phyloP scores from a whole-genome alignment of 2,888 invertebrate species.

The Sarcophaga carnaria region DNA sequence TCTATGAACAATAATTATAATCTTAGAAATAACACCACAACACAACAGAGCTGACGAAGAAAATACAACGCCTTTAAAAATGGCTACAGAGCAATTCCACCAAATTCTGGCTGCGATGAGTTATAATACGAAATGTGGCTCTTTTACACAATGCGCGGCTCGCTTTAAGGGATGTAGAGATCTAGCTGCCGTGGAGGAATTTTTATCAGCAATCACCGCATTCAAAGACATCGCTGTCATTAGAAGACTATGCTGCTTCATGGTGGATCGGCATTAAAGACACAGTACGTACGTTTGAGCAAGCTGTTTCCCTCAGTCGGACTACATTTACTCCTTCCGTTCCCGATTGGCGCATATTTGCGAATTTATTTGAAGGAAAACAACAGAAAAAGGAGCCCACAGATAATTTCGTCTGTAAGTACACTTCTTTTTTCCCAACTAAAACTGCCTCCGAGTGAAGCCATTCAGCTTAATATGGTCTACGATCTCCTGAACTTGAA shows the following conservation, averaged over 20 bases:
- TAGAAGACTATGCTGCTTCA: constrained; percentile 63
- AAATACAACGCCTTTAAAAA: constrained; percentile 17
- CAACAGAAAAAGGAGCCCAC: constrained; percentile 44
- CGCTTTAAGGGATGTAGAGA: constrained; percentile 53
- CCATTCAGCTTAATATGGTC: constrained; percentile 46
- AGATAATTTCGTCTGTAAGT: constrained; percentile 48
- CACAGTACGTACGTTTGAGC: constrained; percentile 23
- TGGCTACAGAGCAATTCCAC: constrained; percentile 37
- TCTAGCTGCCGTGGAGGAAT: constrained; percentile 53
- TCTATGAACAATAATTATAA: not conserved
- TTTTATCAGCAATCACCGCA: constrained; percentile 53
- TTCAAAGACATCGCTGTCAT: constrained; percentile 63
- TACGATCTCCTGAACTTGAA: constrained; percentile 33
- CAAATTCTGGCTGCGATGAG: constrained; percentile 40
- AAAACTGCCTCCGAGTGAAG: constrained; percentile 25
- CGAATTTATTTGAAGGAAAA: constrained; percentile 38
- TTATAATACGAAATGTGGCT: constrained; percentile 14
- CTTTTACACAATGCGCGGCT: constrained; percentile 57
- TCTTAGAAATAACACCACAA: constrained; percentile 2
- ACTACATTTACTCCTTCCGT: not conserved
- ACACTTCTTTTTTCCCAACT: constrained; percentile 50
- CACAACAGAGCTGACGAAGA: not conserved
- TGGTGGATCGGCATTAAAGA: constrained; percentile 70
- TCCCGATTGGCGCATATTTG: constrained; percentile 49
- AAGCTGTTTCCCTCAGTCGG: constrained; percentile 25